Evolutionary conservation across 2,113 vertebrate species (phyloP).

Genomic region (Cyprinodon variegatus): DNA sequence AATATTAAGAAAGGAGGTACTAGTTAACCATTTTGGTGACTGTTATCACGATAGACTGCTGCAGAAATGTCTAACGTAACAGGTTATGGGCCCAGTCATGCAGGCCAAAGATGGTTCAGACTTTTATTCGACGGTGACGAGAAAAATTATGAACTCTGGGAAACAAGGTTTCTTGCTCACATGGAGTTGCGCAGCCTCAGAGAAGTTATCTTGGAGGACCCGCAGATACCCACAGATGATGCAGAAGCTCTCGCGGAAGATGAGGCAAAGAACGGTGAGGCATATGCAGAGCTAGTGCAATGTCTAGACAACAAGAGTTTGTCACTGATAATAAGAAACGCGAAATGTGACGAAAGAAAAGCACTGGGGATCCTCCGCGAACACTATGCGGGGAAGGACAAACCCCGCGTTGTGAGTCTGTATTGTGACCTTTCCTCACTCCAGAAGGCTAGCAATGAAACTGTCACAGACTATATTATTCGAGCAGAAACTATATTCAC

Average conservation of each 20-base stretch:
- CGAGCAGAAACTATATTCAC: no score
- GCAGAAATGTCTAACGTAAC: no score
- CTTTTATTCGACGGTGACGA: no score
- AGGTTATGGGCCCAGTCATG: no score
- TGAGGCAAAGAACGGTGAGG: not conserved
- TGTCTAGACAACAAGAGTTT: not conserved
- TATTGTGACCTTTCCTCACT: no score
- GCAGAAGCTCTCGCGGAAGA: not conserved
- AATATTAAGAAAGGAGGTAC: not conserved
- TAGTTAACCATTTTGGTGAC: no score
- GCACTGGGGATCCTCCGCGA: not conserved
- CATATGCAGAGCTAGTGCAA: conserved; percentile 8
- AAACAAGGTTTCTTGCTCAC: not conserved
- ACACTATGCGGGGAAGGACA: not conserved
- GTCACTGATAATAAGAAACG: not conserved
- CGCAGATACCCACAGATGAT: not conserved
- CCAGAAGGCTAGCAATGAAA: no score
- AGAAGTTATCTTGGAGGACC: not conserved
- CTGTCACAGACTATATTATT: no score
- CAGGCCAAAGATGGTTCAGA: no score
- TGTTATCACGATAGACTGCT: no score
- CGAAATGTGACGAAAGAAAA: not conserved
- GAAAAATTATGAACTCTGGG: no score
- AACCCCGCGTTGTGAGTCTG: not conserved
- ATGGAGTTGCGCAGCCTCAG: conserved; percentile 1